These are phyloP conservation scores for Stratiolaelaps scimitus DNA, from an alignment of 1,140 invertebrate species.

Conservation along the genomic window DNA sequence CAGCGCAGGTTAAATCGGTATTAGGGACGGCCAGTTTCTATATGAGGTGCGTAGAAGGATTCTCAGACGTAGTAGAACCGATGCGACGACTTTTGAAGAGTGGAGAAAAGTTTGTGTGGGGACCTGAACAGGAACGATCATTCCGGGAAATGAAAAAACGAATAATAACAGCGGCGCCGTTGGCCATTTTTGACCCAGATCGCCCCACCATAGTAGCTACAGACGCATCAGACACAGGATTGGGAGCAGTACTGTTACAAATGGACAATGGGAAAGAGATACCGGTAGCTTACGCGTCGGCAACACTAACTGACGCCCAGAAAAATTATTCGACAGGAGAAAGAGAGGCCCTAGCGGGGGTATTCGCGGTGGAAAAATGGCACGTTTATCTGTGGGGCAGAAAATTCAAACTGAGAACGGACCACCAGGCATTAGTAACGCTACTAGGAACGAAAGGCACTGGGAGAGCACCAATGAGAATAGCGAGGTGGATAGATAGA, in stretches of 20 bases:
- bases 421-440: constrained; percentile 17
- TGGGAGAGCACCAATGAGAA: background rate
- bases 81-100: background rate
- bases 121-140: background rate
- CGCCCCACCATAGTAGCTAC: background rate
- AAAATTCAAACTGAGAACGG: background rate
- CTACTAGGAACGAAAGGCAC: constrained; percentile 9
- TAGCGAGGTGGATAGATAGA: background rate
- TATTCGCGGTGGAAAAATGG: too few relatives aligned
- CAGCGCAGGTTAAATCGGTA: background rate
- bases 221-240: background rate
- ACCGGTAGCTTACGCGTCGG: constrained; percentile 28
- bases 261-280: background rate
- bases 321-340: constrained; percentile 41
- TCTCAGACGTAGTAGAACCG: background rate
- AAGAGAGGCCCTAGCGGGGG: constrained; percentile 43
- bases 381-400: too few relatives aligned
- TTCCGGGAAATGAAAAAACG: background rate
- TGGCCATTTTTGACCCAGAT: background rate
- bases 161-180: background rate
- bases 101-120: background rate
- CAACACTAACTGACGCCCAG: constrained; percentile 42
- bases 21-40: background rate
- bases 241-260: constrained; percentile 1
- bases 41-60: background rate